A percentile compares a stretch with the other conserved stretches of the same genome.
These are phyloP conservation scores for Anser cygnoides DNA, from an alignment of 2,113 vertebrate genomes.

Conservation along the genomic window DNA sequence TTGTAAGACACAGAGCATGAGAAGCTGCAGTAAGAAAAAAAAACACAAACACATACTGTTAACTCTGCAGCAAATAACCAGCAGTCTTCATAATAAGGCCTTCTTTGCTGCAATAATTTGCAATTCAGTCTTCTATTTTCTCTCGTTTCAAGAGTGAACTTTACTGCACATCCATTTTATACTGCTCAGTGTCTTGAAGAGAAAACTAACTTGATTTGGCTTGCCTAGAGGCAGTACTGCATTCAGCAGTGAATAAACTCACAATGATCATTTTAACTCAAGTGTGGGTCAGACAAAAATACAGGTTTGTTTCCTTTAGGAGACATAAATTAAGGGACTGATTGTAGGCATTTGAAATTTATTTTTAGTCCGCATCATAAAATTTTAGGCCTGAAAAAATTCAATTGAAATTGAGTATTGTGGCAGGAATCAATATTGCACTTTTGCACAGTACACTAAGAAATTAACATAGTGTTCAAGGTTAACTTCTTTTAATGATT, in stretches of 20 bases:
- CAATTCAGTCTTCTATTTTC: conserved; percentile 70
- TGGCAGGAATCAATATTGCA: not conserved
- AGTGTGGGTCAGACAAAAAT: conserved; percentile 85
- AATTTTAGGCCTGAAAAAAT: conserved; percentile 14
- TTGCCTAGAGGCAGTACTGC: conserved; percentile 66
- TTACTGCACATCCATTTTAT: conserved; percentile 71
- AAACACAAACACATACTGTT: conserved; percentile 67
- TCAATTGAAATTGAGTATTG: not conserved
- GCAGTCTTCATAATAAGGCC: conserved; percentile 67
- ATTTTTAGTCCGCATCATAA: not conserved
- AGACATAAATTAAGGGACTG: conserved; percentile 46
- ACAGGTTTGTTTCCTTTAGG: conserved; percentile 83
- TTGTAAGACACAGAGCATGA: conserved; percentile 81
- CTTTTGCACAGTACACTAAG: not conserved
- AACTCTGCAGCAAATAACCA: conserved; percentile 77
- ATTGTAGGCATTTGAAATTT: not conserved
- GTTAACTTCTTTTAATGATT: not conserved
- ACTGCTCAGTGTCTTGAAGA: conserved; percentile 83
- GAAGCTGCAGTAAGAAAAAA: conserved; percentile 76
- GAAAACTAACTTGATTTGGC: conserved; percentile 62
- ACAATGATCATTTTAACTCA: conserved; percentile 74
- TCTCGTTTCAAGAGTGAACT: conserved; percentile 57
- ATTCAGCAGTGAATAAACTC: conserved; percentile 69
- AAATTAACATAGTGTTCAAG: conserved; percentile 13
- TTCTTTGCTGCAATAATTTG: conserved; percentile 73